Evolutionary conservation across 2,797 vertebrate species (phyloP), one percentile per base, ranked within the genome.

Genomic region (Smutsia temminckii): DNA sequence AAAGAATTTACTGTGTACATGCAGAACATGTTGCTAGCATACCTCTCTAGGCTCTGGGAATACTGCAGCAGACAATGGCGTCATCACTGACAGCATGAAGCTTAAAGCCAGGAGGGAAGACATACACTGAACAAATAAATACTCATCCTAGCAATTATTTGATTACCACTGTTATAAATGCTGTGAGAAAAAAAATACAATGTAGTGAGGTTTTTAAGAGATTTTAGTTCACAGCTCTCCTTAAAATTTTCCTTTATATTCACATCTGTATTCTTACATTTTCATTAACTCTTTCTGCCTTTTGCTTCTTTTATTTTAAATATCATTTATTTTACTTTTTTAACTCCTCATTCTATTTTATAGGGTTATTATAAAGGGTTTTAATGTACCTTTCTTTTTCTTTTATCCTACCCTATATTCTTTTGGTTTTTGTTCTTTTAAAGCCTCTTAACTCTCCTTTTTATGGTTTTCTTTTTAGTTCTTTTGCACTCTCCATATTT

Each of bases 251-350:
- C 79, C 42, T 77, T 46, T 27, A 17, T 75, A 72, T 34, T 68
- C 32, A 81, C 25, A 57, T 32, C 29, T 51, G 53, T 40, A 53
- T 81, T 91, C n/a, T 37, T 42, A 55, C 46, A 49, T 86, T 57
- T 89, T 63, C 12, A n/a, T 37, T 25, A 40, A 25, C 77, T 78
- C 40, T 69, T 46, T 57, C 14, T 40, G 12, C 20, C 42, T 80
- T 87, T 80, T 55, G 34, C 25, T 29, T 71, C 34, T 59, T n/a
- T 83, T 34, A 59, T 61, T 66, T 49, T 74, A 88, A 74, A 37
- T 59, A 71, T 32, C 37, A 83, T 25, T 72, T 79, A 64, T 77
- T 96, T 81, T 23, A 51, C 37, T 84, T 88, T 63, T 74, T 95
- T 88, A 29, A 57, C 53, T 14, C 86, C 4, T 57, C 21, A 34